Conservation (phyloP, 2,113 vertebrate genomes). For the Phylloscopus trochiloides region DNA sequence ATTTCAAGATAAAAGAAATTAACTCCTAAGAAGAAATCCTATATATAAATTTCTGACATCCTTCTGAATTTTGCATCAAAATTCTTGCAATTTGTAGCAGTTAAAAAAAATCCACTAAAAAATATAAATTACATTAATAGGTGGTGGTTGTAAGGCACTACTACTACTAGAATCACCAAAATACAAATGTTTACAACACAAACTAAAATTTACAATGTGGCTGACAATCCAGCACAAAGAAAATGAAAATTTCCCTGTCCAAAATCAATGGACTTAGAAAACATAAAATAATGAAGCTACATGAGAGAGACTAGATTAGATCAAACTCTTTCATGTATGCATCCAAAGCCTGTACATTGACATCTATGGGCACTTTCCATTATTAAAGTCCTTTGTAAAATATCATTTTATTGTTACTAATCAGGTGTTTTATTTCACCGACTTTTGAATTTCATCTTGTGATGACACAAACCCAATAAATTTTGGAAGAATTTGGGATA, state of each 20-base stretch:
- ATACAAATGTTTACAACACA: neutral
- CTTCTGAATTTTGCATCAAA: neutral
- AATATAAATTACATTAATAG: neutral
- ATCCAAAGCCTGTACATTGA: accelerated
- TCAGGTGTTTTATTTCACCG: neutral
- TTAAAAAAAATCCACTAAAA: neutral
- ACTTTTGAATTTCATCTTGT: neutral
- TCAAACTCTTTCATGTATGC: neutral
- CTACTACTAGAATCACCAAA: neutral
- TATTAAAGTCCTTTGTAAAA: neutral
- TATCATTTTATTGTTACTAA: neutral
- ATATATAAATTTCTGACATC: neutral
- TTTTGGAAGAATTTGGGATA: neutral
- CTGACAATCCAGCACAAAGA: neutral
- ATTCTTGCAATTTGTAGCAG: neutral
- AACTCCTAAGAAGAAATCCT: neutral
- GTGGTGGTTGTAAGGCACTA: neutral
- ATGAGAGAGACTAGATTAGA: neutral
- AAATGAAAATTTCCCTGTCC: neutral
- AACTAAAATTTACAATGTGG: neutral
- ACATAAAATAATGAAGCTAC: neutral
- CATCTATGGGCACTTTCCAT: neutral
- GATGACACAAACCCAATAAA: neutral
- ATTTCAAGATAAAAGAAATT: neutral
- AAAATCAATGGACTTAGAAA: neutral